Conservation (phyloP, 2,888 invertebrate species). For the Aphidoletes aphidimyza region DNA sequence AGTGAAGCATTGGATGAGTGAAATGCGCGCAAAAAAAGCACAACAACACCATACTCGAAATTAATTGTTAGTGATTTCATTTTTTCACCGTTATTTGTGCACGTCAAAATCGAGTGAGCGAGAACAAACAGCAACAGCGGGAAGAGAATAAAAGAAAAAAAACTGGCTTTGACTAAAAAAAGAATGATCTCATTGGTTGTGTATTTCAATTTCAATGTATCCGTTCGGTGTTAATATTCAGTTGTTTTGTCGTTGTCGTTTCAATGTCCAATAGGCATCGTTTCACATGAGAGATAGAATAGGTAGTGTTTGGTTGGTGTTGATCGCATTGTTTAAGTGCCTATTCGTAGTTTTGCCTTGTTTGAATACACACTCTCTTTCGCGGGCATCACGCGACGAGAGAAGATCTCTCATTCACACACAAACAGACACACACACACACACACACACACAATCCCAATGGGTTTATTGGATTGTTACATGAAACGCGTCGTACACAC, state of each 20-base stretch:
- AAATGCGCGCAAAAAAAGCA: neutral
- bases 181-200: conserved; percentile 53
- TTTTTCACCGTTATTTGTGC: conserved; percentile 52
- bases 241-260: conserved; percentile 3
- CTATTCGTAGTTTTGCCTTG: too few species aligned
- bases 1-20: neutral
- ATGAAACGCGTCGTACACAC: neutral
- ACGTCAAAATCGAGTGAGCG: conserved; percentile 42
- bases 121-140: neutral
- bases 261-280: conserved; percentile 18
- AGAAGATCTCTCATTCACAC: too few species aligned
- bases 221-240: neutral
- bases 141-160: neutral
- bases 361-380: too few species aligned
- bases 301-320: neutral
- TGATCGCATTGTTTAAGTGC: neutral
- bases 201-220: neutral
- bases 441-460: too few species aligned
- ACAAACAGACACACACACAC: too few species aligned
- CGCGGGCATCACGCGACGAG: too few species aligned
- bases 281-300: neutral
- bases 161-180: conserved; percentile 44
- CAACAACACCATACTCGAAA: neutral
- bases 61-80: conserved; percentile 54
- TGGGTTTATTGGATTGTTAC: neutral